Percentiles rank a stretch among this genome's conserved stretches.
These are phyloP conservation scores for Erebia ligea DNA, from an alignment of 2,888 invertebrate genomes.

Conservation along the genomic window DNA sequence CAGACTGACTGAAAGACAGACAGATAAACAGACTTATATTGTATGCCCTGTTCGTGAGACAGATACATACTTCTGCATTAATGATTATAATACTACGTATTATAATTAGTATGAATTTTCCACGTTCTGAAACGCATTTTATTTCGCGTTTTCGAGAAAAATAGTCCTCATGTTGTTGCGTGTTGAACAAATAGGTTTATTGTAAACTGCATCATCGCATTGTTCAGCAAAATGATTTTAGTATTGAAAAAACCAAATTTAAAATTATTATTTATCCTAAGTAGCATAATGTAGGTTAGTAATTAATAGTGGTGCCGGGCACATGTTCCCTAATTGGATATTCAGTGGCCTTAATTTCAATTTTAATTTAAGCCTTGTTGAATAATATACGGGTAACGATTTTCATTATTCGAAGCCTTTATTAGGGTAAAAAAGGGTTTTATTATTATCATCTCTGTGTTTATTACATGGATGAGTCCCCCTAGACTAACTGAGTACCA, in stretches of 20 bases:
- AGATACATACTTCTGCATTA: too few relatives aligned
- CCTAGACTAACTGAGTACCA: too few relatives aligned
- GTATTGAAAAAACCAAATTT: neutral
- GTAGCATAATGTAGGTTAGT: neutral
- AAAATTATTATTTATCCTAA: neutral
- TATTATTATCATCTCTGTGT: neutral
- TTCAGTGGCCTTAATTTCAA: conserved; percentile 30
- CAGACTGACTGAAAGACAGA: too few relatives aligned
- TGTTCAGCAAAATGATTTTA: neutral
- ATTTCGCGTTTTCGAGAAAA: too few relatives aligned
- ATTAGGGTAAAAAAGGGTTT: conserved; percentile 3
- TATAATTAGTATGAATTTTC: too few relatives aligned
- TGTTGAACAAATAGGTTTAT: too few relatives aligned
- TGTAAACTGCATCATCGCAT: neutral
- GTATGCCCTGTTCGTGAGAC: too few relatives aligned
- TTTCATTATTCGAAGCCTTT: conserved; percentile 41
- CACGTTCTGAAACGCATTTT: too few relatives aligned
- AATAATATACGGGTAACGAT: conserved; percentile 41
- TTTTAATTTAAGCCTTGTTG: conserved; percentile 42
- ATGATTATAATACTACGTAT: too few relatives aligned
- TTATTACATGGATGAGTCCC: neutral
- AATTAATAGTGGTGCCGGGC: conserved; percentile 2
- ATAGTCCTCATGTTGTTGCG: too few relatives aligned
- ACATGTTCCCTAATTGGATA: conserved; percentile 36
- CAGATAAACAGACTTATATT: too few relatives aligned